Evolutionary conservation across 2,113 vertebrate species (phyloP), one percentile per base, ranked within the genome.

Genomic region (Acrocephalus arundinaceus): DNA sequence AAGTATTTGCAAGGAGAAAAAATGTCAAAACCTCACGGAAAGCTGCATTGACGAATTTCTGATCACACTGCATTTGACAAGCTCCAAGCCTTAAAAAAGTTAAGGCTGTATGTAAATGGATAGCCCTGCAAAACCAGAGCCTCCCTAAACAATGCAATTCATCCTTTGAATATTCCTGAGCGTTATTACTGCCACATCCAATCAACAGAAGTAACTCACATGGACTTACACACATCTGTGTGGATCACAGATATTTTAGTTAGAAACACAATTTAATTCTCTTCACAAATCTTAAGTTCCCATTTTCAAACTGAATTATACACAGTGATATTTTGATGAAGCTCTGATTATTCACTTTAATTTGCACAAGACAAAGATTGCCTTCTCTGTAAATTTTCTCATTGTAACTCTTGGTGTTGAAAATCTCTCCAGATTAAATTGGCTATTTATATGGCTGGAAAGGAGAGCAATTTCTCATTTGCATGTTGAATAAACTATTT

Each of bases 391-490:
- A 91, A 59, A 57, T 89, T 83, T 85, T 75, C 16, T 68, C 37
- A 52, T 21, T 52, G 46, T 58, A 92, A 70, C 30, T 83, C 71
- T n/a, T 31, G 31, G 31, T 72, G 49, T 72, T 86, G 67, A 57
- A 90, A 88, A 84, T 71, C 22, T 89, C 88, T 86, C 84, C 43
- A 68, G 79, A 93, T 71, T 92, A 89, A 87, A 88, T 74, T 88
- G 85, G 35, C 31, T 85, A 58, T 71, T 86, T 95, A 78, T 48
- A 68, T 55, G 76, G 35, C 49, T 76, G 49, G 65, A 86, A 89
- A 87, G 37, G 49, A 91, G 18, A 85, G n/a, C 6, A 75, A 57
- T 78, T 88, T 93, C 72, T 88, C 65, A 84, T 83, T 84, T 84
- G 45, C 13, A 23, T 24, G 23, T 78, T 77, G 82, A 94, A 90